These are phyloP conservation scores for Zaprionus tsacasi DNA, from an alignment of 1,140 invertebrate species.

Conservation along the genomic window DNA sequence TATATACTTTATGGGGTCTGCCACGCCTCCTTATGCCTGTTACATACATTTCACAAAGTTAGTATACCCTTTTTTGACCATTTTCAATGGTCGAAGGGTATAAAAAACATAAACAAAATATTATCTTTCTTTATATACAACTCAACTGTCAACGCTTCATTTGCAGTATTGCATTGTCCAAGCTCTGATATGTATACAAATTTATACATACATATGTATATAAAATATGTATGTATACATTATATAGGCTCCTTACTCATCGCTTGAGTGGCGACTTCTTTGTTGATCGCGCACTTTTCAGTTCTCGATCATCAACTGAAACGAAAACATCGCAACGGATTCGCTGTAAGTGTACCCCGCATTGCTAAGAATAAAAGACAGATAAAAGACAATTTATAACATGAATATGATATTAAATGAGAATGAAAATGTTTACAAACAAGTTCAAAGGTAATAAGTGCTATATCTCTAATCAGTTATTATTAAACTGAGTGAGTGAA, in stretches of 20 bases:
- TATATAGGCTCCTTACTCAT: not conserved
- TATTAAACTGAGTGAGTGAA: not conserved
- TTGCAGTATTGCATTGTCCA: not conserved
- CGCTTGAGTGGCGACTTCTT: not conserved
- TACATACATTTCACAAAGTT: no score
- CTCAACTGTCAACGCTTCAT: not conserved
- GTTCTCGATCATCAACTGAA: not conserved
- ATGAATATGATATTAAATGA: not conserved
- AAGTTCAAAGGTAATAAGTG: constrained; percentile 1
- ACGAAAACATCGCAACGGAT: not conserved
- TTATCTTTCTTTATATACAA: not conserved
- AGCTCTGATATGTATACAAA: not conserved
- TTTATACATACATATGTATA: not conserved
- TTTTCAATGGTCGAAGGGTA: no score
- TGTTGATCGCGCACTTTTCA: not conserved
- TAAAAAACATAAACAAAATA: no score
- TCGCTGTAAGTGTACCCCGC: not conserved
- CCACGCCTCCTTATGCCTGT: no score
- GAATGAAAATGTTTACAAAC: not conserved
- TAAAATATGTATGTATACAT: not conserved
- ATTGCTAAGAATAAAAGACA: not conserved
- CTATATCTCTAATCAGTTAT: not conserved
- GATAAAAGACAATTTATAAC: not conserved
- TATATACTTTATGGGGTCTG: no score
- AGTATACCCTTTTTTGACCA: no score